Evolutionary conservation across 2,113 vertebrate genomes (phyloP).

Genomic region (Periophthalmodon schlosseri): DNA sequence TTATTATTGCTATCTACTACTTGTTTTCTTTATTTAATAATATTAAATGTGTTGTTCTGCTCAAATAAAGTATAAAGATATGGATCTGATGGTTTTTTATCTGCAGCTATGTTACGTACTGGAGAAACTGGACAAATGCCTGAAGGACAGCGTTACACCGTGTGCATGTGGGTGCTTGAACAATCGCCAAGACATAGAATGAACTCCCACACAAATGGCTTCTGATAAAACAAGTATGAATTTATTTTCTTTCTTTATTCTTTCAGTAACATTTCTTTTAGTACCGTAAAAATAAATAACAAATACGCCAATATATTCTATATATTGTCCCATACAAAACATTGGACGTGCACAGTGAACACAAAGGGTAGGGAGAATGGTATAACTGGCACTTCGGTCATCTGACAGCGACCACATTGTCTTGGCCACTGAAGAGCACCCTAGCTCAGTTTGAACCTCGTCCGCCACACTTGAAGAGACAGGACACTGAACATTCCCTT

Average conservation of each 20-base stretch:
- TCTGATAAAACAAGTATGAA: slow-evolving; percentile 70
- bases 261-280: slow-evolving; percentile 39
- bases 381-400: slow-evolving; percentile 73
- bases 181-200: slow-evolving; percentile 50
- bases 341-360: slow-evolving; percentile 35
- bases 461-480: slow-evolving; percentile 31
- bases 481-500: slow-evolving; percentile 35
- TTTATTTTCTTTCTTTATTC: slow-evolving; percentile 65
- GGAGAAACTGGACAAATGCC: slow-evolving; percentile 44
- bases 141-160: slow-evolving; percentile 40
- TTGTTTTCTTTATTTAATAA: neutral
- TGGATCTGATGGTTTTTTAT: slow-evolving; percentile 17
- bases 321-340: slow-evolving; percentile 47
- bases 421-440: slow-evolving; percentile 70
- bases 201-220: slow-evolving; percentile 51
- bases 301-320: slow-evolving; percentile 34
- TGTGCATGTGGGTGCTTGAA: slow-evolving; percentile 21
- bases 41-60: neutral
- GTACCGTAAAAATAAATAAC: slow-evolving; percentile 58
- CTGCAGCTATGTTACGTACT: slow-evolving; percentile 15
- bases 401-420: slow-evolving; percentile 62
- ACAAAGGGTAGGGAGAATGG: slow-evolving; percentile 34
- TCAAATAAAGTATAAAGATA: slow-evolving; percentile 9
- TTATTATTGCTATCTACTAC: neutral
- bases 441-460: slow-evolving; percentile 67